phyloP scores from a whole-genome alignment of 2,888 invertebrate genomes.

The Therioaphis trifolii region DNA sequence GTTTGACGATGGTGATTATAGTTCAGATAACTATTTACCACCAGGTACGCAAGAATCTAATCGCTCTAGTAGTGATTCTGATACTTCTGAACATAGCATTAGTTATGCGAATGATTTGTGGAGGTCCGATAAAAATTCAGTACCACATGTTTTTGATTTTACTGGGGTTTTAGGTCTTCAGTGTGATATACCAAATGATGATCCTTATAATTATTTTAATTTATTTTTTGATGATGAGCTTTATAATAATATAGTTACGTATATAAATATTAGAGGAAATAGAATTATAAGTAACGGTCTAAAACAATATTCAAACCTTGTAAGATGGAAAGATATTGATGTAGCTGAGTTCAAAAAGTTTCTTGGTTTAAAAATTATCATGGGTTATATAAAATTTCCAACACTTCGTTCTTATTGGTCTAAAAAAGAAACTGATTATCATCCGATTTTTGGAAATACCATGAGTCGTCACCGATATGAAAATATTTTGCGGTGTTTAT shows the following conservation, averaged over 20 bases:
- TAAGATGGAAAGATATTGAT: constrained; percentile 10
- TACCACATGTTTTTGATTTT: not conserved
- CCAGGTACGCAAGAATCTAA: not conserved
- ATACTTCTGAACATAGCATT: not conserved
- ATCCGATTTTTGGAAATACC: not conserved
- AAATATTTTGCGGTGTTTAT: constrained; percentile 15
- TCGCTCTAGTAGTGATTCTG: not conserved
- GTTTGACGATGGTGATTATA: not conserved
- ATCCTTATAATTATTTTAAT: not conserved
- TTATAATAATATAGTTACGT: not conserved
- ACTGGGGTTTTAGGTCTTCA: not conserved
- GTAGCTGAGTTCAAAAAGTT: not conserved
- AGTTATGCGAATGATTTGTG: not conserved
- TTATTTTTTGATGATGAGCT: not conserved
- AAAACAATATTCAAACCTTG: constrained; percentile 25
- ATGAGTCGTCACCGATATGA: not conserved
- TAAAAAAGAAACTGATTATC: not conserved
- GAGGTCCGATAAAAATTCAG: not conserved
- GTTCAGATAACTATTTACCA: not conserved
- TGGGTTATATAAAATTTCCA: not conserved
- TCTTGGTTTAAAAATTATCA: not conserved
- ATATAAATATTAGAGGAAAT: not conserved
- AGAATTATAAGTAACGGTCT: not conserved
- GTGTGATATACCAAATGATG: not conserved
- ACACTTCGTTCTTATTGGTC: not conserved